Evolutionary conservation across 2,888 invertebrate species (phyloP).

Genomic region (Cephus sareptanus): DNA sequence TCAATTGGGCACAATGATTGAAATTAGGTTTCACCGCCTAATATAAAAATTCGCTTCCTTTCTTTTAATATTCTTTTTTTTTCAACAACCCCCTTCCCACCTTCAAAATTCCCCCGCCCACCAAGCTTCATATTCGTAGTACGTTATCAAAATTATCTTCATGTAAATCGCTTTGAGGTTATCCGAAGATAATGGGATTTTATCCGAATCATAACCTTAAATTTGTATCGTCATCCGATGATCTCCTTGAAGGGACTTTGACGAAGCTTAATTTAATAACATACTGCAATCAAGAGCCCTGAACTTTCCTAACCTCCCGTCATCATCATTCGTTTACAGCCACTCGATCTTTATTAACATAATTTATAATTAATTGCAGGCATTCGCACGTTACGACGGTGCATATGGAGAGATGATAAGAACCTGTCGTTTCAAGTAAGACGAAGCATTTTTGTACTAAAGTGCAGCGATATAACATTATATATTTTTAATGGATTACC

Average conservation of each 20-base stretch:
- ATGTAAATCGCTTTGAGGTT: not conserved
- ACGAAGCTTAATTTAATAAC: not conserved
- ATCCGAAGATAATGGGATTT: not conserved
- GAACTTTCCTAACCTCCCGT: not conserved
- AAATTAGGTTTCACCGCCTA: slow-evolving; percentile 26
- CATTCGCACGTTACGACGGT: slow-evolving; percentile 52
- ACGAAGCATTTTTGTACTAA: slow-evolving; percentile 63
- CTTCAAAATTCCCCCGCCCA: not conserved
- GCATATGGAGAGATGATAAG: slow-evolving; percentile 50
- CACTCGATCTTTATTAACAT: slow-evolving; percentile 40
- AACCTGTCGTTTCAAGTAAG: slow-evolving; percentile 55
- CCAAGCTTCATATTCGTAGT: not conserved
- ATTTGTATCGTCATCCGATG: not conserved
- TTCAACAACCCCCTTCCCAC: slow-evolving; percentile 7
- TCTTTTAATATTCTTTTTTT: not conserved
- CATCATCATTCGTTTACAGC: slow-evolving; percentile 10
- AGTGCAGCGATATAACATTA: slow-evolving; percentile 62
- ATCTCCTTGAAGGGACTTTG: not conserved
- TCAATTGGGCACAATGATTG: slow-evolving; percentile 18
- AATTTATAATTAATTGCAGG: slow-evolving; percentile 44
- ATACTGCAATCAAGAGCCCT: not conserved
- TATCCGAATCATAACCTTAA: not conserved
- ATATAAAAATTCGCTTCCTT: slow-evolving; percentile 29
- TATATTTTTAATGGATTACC: slow-evolving; percentile 51
- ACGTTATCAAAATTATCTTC: not conserved